Evolutionary conservation across 2,113 vertebrate species (phyloP), one percentile per base, ranked within the genome.

Genomic region (Benitochromis conjunctus): DNA sequence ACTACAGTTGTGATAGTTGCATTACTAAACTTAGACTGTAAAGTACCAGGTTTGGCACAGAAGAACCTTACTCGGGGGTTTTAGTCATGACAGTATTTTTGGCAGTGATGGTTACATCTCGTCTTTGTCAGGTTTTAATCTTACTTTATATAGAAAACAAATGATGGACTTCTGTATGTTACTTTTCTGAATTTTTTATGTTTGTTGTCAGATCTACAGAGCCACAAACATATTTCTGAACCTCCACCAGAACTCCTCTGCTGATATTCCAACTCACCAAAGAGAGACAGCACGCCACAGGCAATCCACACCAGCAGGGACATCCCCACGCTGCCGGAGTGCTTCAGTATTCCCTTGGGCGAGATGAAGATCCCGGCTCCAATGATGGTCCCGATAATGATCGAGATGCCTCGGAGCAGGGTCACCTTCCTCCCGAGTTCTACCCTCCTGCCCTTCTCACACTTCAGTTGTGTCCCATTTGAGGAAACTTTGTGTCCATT

Each of bases 341-440:
- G 95, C 89, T 97, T 92, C 66, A 99, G 96, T 91, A 99, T 98
- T 53, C 98, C 98, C 95, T 98, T 99, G 2, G 99, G 99, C 31
- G 99, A 98, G 93, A 99, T 99, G 96, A 99, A 99, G 95, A 99
- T 99, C 51, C 99, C 99, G 0, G 98, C 98, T 84, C 99, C 99
- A 26, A 99, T 98, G 94, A 99, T 98, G 83, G 97, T 99, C 41
- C 99, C 99, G 7, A 97, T 96, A 90, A 99, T 99, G 92, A 99
- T 98, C 83, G 98, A 97, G 88, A 98, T 96, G 2, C 99, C 99
- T 64, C 97, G 95, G 71, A 99, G 94, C 56, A 99, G 93, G 0
- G 98, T 99, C 82, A 99, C 97, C 88, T 99, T 99, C 95, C 97
- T 98, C 93, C 96, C 97, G 90, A 99, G 95, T 57, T 94, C 96